These are phyloP conservation scores for Trinorchestia longiramus DNA, from an alignment of 1,140 invertebrate species.

Conservation along the genomic window DNA sequence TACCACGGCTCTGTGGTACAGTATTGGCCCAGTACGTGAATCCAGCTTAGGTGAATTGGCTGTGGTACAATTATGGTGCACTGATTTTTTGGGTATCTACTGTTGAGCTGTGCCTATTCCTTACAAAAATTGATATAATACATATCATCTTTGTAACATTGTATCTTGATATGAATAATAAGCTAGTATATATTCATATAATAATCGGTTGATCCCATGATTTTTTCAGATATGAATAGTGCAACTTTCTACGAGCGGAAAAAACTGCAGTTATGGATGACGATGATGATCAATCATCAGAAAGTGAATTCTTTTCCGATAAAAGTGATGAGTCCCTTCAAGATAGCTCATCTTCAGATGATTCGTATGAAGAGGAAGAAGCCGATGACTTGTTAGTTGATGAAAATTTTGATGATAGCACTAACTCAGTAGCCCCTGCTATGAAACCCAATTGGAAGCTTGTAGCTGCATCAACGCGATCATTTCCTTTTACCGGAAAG, in stretches of 20 bases:
- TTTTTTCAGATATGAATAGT: conserved; percentile 15
- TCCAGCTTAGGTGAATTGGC: conserved; percentile 3
- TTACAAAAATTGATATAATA: no score
- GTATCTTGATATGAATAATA: no score
- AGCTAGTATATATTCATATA: not conserved
- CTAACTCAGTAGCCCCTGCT: no score
- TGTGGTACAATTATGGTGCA: conserved; percentile 10
- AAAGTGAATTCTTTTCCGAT: conserved; percentile 20
- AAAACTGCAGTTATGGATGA: conserved; percentile 40
- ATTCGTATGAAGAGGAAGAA: not conserved
- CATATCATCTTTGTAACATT: no score
- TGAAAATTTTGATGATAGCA: no score
- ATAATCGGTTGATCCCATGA: not conserved
- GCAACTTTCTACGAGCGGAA: not conserved
- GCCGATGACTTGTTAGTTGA: no score
- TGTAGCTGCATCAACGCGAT: no score
- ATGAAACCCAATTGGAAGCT: no score
- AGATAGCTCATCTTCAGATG: not conserved
- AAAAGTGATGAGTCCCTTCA: not conserved
- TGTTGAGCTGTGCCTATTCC: no score
- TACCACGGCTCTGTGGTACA: conserved; percentile 16
- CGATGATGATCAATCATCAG: conserved; percentile 25
- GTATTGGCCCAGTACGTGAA: conserved; percentile 15
- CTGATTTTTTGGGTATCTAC: no score
- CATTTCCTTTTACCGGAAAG: no score